Evolutionary conservation across 2,113 vertebrate genomes (phyloP).

Genomic region (Eulacestoma nigropectus): DNA sequence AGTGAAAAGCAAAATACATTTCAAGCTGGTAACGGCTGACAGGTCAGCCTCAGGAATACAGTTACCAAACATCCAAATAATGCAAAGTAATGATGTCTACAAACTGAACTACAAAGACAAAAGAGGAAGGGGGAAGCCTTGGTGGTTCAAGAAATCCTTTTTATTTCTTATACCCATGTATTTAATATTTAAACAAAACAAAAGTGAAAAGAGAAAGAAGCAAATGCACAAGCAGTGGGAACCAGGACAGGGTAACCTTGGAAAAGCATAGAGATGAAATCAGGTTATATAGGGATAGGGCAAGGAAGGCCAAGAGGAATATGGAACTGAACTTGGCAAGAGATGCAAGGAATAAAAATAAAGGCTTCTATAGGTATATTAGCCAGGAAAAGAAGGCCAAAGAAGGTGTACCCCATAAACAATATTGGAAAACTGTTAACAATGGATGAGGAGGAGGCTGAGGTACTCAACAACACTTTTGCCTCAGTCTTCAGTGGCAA

Average conservation of each 20-base stretch:
- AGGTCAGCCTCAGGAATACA: not conserved
- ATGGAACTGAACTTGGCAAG: not conserved
- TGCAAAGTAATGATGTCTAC: not conserved
- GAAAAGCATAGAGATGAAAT: not conserved
- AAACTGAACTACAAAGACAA: not conserved
- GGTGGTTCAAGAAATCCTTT: not conserved
- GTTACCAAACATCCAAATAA: not conserved
- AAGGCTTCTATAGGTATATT: not conserved
- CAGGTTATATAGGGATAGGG: not conserved
- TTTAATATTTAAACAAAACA: not conserved
- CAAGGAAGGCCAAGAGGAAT: not conserved
- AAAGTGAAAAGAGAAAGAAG: not conserved
- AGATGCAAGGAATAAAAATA: not conserved
- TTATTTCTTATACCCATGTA: not conserved
- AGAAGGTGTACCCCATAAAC: not conserved
- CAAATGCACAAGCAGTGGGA: not conserved
- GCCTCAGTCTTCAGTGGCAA: not conserved
- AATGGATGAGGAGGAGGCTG: not conserved
- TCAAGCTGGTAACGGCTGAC: not conserved
- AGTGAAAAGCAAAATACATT: not conserved
- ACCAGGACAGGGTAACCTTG: not conserved
- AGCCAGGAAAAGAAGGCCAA: not conserved
- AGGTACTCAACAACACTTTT: not conserved
- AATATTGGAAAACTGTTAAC: not conserved
- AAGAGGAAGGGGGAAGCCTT: not conserved